Base-by-base conservation (phyloP, 2,888 invertebrate species). In the Notodonta dromedarius region DNA sequence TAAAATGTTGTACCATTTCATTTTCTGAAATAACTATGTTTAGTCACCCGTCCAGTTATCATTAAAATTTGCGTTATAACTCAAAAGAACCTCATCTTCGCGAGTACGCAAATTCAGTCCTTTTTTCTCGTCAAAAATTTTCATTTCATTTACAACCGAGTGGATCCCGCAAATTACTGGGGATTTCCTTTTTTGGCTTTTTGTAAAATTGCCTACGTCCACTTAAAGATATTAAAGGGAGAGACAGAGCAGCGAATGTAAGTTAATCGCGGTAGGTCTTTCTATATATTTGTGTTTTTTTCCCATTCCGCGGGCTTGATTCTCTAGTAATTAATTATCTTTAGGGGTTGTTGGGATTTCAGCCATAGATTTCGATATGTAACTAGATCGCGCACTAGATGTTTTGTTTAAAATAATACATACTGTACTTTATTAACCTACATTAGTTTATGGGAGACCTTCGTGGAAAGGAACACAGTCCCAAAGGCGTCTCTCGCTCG, bases 211-310 rank as follows among this genome's bases (percentile, higher is more conserved):
- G 87, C 87, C 85, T 80, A 85, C 86, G 87, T 89, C 87, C 91
- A 91, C 91, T 92, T 91, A 88, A 83, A 82, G 82, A 90, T 91
- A 91, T 92, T 91, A 91, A 89, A 90, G 82, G 69, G 70, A 71
- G 84, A 87, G 88, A 90, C 87, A 87, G 85, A 84, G 81, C 78
- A 78, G 70, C 71, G 76, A 78, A 80, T 79, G 82, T 81, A 77
- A 84, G 81, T 86, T 88, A 86, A 86, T 85, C 85, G 82, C 65
- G 63, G 69, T 64, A 61, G 65, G 62, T 71, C 74, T 73, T 71
- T 61, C 59, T 66, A 70, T 66, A 63, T 77, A 76, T 77, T 78
- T 76, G 68, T 64, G 56, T 68, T 59, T 57, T 55, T 65, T 62
- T 52, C 40, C 61, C 70, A 59, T 51, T 56, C 56, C 46, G 61